phyloP scores from a whole-genome alignment of 2,113 vertebrate genomes.

The Circaetus cinerascens region DNA sequence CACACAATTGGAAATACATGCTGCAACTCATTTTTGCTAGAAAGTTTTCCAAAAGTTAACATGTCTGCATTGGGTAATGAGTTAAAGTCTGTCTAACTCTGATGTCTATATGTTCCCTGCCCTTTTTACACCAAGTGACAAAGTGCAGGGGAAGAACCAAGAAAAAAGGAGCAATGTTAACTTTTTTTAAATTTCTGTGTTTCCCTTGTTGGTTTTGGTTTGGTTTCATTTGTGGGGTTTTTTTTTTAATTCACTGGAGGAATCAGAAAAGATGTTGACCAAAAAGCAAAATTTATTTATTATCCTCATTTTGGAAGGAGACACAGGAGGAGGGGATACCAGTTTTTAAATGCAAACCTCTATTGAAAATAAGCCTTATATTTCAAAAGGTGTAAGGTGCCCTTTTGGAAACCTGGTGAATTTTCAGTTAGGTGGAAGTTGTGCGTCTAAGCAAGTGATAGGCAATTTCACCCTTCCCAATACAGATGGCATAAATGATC shows the following conservation, averaged over 20 bases:
- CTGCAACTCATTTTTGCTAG: background rate
- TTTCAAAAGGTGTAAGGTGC: background rate
- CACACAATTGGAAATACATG: background rate
- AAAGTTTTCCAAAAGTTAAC: background rate
- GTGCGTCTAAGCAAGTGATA: background rate
- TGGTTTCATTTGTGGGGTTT: background rate
- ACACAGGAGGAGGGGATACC: background rate
- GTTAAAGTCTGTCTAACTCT: background rate
- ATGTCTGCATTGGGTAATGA: background rate
- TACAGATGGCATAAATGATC: background rate
- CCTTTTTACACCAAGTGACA: background rate
- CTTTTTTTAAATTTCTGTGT: rapidly evolving
- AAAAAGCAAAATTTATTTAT: background rate
- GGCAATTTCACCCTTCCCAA: background rate
- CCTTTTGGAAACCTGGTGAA: background rate
- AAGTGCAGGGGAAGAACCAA: background rate
- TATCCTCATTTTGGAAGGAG: background rate
- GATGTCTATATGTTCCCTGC: background rate
- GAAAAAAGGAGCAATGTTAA: background rate
- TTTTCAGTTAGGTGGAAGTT: background rate
- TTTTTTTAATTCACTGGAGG: background rate
- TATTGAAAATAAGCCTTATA: background rate
- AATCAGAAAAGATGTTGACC: background rate
- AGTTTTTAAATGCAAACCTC: background rate
- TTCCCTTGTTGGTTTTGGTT: background rate